phyloP scores from a whole-genome alignment of 2,888 invertebrate genomes.

The Stegophylla sp. region DNA sequence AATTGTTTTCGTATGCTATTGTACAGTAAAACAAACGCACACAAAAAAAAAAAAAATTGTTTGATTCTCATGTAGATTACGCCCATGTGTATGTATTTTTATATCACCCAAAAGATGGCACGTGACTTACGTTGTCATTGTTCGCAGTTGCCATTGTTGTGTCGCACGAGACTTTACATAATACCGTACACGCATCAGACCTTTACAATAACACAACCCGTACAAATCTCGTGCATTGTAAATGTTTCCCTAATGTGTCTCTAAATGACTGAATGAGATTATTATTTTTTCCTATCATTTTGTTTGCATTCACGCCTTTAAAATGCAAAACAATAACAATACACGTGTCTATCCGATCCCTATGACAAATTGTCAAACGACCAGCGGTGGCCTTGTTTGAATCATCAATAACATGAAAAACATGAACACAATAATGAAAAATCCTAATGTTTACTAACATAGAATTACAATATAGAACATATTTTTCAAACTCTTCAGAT shows the following conservation, averaged over 20 bases:
- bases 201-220: conserved; percentile 13
- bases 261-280: conserved; percentile 51
- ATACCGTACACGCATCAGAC: conserved; percentile 7
- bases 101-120: conserved; percentile 51
- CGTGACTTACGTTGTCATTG: conserved; percentile 57
- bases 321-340: conserved; percentile 47
- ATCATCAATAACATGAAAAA: conserved; percentile 23
- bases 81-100: conserved; percentile 2
- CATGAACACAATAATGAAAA: not conserved
- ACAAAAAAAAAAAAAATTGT: conserved; percentile 7
- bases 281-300: conserved; percentile 27
- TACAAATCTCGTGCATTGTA: conserved; percentile 38
- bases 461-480: too few relatives aligned
- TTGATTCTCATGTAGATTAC: conserved; percentile 22
- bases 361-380: conserved; percentile 37
- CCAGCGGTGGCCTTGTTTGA: conserved; percentile 3
- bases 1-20: conserved; percentile 18
- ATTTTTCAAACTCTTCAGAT: too few relatives aligned
- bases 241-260: conserved; percentile 47
- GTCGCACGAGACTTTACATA: conserved; percentile 38
- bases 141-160: conserved; percentile 34
- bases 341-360: conserved; percentile 32
- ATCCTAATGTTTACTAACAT: not conserved
- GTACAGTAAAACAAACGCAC: not conserved
- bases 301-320: conserved; percentile 36